phyloP scores from a whole-genome alignment of 2,113 vertebrate genomes.

The Lagenorhynchus albirostris region DNA sequence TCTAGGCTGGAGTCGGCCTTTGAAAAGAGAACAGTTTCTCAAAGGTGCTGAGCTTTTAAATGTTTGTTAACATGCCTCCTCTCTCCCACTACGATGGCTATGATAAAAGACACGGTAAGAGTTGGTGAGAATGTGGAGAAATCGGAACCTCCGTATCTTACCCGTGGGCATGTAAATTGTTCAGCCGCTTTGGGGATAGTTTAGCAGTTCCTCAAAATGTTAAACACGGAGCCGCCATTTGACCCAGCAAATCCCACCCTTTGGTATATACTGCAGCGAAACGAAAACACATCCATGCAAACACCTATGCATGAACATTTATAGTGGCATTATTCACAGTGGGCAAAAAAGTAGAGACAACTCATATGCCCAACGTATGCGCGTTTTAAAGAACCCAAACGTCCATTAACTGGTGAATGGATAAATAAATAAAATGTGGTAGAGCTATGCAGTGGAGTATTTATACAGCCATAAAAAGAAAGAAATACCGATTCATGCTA shows the following conservation, averaged over 20 bases:
- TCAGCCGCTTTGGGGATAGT: background rate
- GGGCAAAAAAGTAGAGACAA: background rate
- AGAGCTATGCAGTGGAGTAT: too few species aligned
- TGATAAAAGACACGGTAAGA: background rate
- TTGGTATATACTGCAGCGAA: too few species aligned
- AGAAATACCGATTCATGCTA: background rate
- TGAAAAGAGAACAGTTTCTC: background rate
- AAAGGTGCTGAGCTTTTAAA: background rate
- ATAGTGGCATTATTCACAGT: background rate
- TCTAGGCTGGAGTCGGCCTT: background rate
- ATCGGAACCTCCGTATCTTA: accelerated
- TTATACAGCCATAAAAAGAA: background rate
- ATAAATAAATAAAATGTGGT: background rate
- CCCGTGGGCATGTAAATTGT: background rate
- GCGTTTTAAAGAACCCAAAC: background rate
- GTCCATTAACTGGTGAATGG: background rate
- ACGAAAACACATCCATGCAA: background rate
- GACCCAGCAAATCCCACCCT: background rate
- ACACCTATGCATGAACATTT: accelerated
- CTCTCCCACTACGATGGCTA: background rate
- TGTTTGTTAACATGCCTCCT: background rate
- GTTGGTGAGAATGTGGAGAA: background rate
- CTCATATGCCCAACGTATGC: background rate
- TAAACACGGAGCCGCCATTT: background rate
- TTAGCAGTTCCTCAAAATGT: background rate